Base-by-base conservation (phyloP, 2,797 vertebrate species). In the Darevskia mixta region DNA sequence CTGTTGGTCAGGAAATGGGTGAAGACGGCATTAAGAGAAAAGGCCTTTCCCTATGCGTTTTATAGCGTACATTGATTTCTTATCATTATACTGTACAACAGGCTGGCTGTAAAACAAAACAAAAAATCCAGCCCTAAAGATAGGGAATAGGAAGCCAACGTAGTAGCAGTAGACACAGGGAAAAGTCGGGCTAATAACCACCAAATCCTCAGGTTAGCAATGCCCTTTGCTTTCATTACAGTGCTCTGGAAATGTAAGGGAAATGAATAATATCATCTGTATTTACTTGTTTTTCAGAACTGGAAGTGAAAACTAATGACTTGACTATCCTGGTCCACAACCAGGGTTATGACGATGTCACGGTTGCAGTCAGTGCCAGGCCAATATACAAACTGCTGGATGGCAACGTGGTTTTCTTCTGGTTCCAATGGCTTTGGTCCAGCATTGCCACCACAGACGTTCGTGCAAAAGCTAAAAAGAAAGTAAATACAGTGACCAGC, bases 341-440 rank as follows among this genome's bases (percentile, higher is more conserved):
- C 64, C 29, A 9, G 0, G 1, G 32, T 29, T 83, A 17, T 17
- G 81, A 88, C 9, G 35, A 83, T 17, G 61, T 88, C 13, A 9
- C 10, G 5, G 66, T 88, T 9, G 69, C 5, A 4, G 64, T 79
- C 23, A 41, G 38, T 61, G 87, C 87, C 73, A 83, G 75, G 9
- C 81, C 64, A 23, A 2, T 78, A 5, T 69, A 78, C 43, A 83
- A 71, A 73, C 45, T 83, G 9, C 18, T 88, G 9, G 87, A 88
- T 41, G 82, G 82, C 32, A 84, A 72, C 9, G 5, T 83, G 32
- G 6, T 88, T 71, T 88, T 84, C 66, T 84, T 79, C 87, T 88
- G 82, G 87, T 43, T 72, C 35, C 38, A 58, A 61, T 88, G 87
- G 75, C 45, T 88, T 29, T 25, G 43, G 45, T 72, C 76, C 32